Evolutionary conservation across 2,888 invertebrate species (phyloP).

Genomic region (Palloptera scutellata): DNA sequence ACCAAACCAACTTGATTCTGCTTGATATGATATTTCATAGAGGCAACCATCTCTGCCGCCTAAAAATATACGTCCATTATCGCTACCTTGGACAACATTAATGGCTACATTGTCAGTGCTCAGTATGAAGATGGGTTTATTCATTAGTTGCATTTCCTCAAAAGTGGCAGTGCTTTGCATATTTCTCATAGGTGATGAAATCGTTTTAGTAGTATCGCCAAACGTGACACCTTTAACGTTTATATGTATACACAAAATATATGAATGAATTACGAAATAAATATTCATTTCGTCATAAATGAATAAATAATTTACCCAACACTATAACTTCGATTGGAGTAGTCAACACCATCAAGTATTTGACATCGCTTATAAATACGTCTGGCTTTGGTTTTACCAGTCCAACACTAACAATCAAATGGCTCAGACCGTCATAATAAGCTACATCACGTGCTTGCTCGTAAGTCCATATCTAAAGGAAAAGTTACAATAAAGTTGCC

Average conservation of each 20-base stretch:
- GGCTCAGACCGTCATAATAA: constrained; percentile 94
- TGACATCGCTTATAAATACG: constrained; percentile 90
- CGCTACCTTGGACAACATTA: constrained; percentile 81
- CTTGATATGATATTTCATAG: constrained; percentile 95
- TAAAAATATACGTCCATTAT: constrained; percentile 89
- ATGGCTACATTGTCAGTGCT: constrained; percentile 90
- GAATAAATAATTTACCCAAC: constrained; percentile 46
- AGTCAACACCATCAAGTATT: constrained; percentile 88
- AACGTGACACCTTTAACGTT: constrained; percentile 57
- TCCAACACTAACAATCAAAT: constrained; percentile 93
- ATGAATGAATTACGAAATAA: background rate
- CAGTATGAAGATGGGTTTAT: constrained; percentile 92
- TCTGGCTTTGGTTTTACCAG: constrained; percentile 87
- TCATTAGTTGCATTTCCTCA: constrained; percentile 88
- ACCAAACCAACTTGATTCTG: constrained; percentile 92
- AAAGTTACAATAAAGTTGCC: background rate
- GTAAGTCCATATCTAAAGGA: constrained; percentile 81
- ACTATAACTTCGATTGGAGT: constrained; percentile 92
- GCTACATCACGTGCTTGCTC: constrained; percentile 95
- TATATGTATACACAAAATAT: constrained; percentile 5
- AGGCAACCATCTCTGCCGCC: constrained; percentile 94
- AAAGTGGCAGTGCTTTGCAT: constrained; percentile 52
- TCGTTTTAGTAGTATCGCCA: constrained; percentile 53
- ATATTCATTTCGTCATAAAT: background rate
- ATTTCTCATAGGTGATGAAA: constrained; percentile 50